A percentile compares a stretch with the other conserved stretches of the same genome.
phyloP scores from a whole-genome alignment of 1,140 invertebrate species.

The Zeugodacus cucurbitae region DNA sequence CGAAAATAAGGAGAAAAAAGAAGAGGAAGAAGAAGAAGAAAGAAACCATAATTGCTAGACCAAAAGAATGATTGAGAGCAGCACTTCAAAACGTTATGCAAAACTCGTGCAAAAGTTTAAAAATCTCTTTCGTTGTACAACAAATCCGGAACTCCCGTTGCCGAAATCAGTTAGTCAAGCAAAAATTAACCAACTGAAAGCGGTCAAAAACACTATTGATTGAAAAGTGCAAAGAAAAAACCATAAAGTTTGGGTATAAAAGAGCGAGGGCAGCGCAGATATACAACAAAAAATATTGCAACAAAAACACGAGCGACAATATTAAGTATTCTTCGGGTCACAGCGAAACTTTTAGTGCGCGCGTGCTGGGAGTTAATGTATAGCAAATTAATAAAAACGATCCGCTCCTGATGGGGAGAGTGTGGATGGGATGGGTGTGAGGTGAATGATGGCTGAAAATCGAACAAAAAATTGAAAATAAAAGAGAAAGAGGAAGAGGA shows the following conservation, averaged over 20 bases:
- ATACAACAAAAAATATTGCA: background rate
- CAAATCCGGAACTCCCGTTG: background rate
- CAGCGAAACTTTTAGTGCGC: background rate
- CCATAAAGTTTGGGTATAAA: background rate
- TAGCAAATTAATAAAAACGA: slow-evolving; percentile 27
- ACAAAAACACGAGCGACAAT: background rate
- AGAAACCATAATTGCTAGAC: background rate
- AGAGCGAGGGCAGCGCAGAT: background rate
- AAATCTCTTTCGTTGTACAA: background rate
- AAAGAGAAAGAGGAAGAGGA: background rate
- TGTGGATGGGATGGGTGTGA: too few relatives aligned
- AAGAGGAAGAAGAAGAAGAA: background rate
- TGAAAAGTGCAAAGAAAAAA: background rate
- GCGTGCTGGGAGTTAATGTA: slow-evolving; percentile 26
- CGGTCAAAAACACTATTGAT: slow-evolving; percentile 16
- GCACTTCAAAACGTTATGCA: background rate
- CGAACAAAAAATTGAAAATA: background rate
- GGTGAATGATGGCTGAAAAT: background rate
- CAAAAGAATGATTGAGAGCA: too few relatives aligned
- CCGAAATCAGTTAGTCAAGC: slow-evolving; percentile 19
- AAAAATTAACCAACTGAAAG: background rate
- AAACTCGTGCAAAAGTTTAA: background rate
- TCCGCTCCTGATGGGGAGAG: background rate
- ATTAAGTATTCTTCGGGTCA: background rate
- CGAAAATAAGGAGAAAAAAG: background rate